phyloP scores from a whole-genome alignment of 1,140 invertebrate species.

The Rhagoletis zephyria region DNA sequence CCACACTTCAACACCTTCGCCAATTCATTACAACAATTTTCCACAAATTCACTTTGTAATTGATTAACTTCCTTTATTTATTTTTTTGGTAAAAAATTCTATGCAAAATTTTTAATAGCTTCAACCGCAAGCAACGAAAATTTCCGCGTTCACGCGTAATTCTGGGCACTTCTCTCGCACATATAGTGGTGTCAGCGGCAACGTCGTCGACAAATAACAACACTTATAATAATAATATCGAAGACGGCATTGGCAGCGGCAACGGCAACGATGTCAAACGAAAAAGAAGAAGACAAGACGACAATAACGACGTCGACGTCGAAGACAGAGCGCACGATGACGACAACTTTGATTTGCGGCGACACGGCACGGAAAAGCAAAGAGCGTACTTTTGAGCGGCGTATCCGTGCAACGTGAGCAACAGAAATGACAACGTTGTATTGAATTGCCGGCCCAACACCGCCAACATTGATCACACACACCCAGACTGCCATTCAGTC shows the following conservation, averaged over 20 bases:
- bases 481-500: neutral
- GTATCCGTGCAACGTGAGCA: conserved; percentile 32
- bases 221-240: conserved; percentile 34
- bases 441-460: neutral
- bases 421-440: conserved; percentile 33
- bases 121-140: neutral
- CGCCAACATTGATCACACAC: neutral
- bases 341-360: conserved; percentile 9
- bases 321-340: neutral
- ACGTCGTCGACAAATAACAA: conserved; percentile 50
- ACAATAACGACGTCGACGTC: neutral
- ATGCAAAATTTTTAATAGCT: neutral
- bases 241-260: neutral
- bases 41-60: conserved; percentile 3
- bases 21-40: neutral
- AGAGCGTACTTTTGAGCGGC: neutral
- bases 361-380: neutral
- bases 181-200: neutral
- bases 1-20: neutral
- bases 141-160: conserved; percentile 28
- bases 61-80: neutral
- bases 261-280: neutral
- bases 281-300: conserved; percentile 4
- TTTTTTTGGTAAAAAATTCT: neutral
- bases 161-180: neutral